Base-by-base conservation (phyloP, 2,888 invertebrate genomes). In the Spialia ferax region DNA sequence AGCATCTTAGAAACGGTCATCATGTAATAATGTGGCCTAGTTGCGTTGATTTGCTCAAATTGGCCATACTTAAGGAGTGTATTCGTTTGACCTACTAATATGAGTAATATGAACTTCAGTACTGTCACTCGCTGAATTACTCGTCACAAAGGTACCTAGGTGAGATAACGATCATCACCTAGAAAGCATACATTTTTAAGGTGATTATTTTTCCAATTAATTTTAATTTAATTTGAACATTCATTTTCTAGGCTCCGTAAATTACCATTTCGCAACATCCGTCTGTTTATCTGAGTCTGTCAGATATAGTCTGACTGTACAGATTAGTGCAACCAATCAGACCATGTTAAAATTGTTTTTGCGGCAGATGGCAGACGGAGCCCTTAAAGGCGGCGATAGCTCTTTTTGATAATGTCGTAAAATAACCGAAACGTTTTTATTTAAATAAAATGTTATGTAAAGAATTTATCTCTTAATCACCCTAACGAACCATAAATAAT, bases 21-120 rank as follows among this genome's bases (percentile, higher is more conserved):
- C 81, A 77, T 81, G 76, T 75, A 80, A 80, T 87, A 85, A 85
- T 84, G 82, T 87, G 90, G 74, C 86, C 90, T 78, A 88, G 80
- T 89, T 89, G 76, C 83, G 85, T 85, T 88, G 88, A 91, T 91
- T 89, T 85, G 86, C 74, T 83, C 82, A 87, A 91, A 91, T 91
- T 90, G 89, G 74, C 77, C 81, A 80, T 84, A 85, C 84, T 86
- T 85, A 82, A 75, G 77, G 75, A 73, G 77, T 77, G 79, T 73
- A 85, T 85, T 86, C 80, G 80, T 83, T 79, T 82, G 86, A 86
- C 87, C 88, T 83, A 84, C 75, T 80, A 80, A 81, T 79, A 69
- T 81, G 77, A 84, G 76, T 79, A 80, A 81, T 79, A 69, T 81
- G 77, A 77, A 77, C 78, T 78, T 75, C 11, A 22, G 55, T 26